phyloP scores from a whole-genome alignment of 2,888 invertebrate species.

The Allolobophora icterica region DNA sequence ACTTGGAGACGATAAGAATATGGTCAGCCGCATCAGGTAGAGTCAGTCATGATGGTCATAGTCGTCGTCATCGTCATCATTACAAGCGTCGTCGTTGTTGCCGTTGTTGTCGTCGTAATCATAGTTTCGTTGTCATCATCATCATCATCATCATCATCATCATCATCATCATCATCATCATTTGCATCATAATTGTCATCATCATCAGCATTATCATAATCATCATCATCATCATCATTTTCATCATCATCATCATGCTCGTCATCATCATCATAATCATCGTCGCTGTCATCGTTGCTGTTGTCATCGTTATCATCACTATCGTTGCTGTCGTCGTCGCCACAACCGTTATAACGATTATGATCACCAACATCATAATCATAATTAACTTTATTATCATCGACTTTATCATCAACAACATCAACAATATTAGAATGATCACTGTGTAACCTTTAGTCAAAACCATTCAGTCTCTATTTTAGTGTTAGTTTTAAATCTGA shows the following conservation, averaged over 20 bases:
- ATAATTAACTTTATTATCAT: no score
- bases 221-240: background rate
- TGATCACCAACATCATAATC: no score
- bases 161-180: background rate
- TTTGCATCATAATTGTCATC: no score
- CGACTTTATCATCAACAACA: no score
- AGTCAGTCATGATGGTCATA: background rate
- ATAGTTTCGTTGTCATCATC: background rate
- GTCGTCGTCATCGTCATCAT: no score
- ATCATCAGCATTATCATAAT: background rate
- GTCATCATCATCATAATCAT: background rate
- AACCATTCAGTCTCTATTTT: no score
- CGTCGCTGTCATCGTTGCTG: background rate
- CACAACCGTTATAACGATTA: no score
- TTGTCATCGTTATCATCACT: background rate
- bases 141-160: background rate
- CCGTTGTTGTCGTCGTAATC: background rate
- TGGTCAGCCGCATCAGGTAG: constrained; percentile 9
- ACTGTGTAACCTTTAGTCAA: no score
- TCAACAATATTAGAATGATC: no score
- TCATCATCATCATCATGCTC: background rate
- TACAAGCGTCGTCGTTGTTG: background rate
- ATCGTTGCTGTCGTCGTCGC: no score
- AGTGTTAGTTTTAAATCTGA: no score
- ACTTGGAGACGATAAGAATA: background rate